Evolutionary conservation across 2,888 invertebrate genomes (phyloP).

Genomic region (Orchestes rusci): DNA sequence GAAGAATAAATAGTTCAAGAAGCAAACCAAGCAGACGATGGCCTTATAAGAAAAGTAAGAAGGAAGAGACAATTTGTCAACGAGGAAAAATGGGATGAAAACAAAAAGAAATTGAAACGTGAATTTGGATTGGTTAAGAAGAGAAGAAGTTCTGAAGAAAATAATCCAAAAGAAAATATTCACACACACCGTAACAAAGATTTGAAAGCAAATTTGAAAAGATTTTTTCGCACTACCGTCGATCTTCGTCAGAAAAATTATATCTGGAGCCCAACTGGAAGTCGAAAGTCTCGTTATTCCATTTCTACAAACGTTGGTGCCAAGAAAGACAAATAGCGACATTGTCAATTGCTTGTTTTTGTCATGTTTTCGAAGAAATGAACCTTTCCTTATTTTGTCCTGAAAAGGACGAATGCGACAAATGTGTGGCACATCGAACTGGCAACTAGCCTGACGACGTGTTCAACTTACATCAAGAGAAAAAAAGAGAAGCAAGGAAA

Average conservation of each 20-base stretch:
- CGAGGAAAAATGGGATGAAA: not conserved
- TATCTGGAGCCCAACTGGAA: not conserved
- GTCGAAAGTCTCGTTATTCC: not conserved
- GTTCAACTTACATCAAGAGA: constrained; percentile 10
- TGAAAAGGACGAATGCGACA: constrained; percentile 22
- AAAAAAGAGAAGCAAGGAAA: constrained; percentile 16
- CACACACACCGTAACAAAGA: not conserved
- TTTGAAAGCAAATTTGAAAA: not conserved
- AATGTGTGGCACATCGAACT: constrained; percentile 15
- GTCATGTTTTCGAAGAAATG: not conserved
- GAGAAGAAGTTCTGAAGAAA: not conserved
- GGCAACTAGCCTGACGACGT: constrained; percentile 9
- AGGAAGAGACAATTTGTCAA: not conserved
- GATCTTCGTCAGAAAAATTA: not conserved
- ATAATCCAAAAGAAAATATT: not conserved
- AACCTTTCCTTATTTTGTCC: not conserved
- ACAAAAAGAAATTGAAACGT: not conserved
- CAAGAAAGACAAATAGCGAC: not conserved
- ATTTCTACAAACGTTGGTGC: not conserved
- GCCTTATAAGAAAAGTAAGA: not conserved
- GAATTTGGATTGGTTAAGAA: not conserved
- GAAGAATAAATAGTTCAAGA: no score
- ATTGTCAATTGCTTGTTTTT: not conserved
- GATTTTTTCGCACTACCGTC: not conserved
- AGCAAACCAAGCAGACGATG: no score